Base-by-base conservation (phyloP, 2,888 invertebrate genomes). In the Acanthosepion esculentum region DNA sequence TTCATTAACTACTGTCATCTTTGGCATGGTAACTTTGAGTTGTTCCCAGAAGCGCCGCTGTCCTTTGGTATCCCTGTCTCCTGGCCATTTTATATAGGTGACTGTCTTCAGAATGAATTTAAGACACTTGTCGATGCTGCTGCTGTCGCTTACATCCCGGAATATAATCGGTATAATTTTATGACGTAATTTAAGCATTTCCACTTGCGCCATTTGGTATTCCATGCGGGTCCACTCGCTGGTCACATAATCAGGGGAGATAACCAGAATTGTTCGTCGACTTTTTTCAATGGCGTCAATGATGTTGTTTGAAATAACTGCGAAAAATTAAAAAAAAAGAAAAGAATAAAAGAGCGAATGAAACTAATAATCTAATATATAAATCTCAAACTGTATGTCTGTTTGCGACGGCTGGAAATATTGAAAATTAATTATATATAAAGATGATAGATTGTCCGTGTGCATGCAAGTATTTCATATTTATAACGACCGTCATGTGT, bases 181-280 rank as follows among this genome's bases (percentile, higher is more conserved):
- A 95, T 96, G 96, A 95, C 96, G 96, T n/a, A 96, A 95, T 94
- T 96, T 96, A 33, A 96, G 94, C 96, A 96, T 96, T 95, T 96
- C 96, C n/a, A 96, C 96, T 94, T 96, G 96, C 2, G 96, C 96
- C 91, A 96, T 96, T 93, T 96, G 96, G 94, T 96, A 96, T 94
- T 96, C 96, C 95, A 96, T 95, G 18, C 96, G 95, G 94, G 96
- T 96, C 96, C 96, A 96, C 94, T 96, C 96, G 94, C 96, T 96
- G 26, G 96, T 95, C 3, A 96, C 95, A 94, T 96, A 96, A 50
- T 95, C 95, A 29, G 96, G 95, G 26, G 96, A 95, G 10, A 96
- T 94, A 53, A 96, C 95, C 95, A 96, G 95, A 48, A 96, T 96
- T 1, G 96, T 96, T 50, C 96, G 94, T 59, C 96, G 95, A 93